phyloP scores from a whole-genome alignment of 2,888 invertebrate species.

The Lamproptera curius region DNA sequence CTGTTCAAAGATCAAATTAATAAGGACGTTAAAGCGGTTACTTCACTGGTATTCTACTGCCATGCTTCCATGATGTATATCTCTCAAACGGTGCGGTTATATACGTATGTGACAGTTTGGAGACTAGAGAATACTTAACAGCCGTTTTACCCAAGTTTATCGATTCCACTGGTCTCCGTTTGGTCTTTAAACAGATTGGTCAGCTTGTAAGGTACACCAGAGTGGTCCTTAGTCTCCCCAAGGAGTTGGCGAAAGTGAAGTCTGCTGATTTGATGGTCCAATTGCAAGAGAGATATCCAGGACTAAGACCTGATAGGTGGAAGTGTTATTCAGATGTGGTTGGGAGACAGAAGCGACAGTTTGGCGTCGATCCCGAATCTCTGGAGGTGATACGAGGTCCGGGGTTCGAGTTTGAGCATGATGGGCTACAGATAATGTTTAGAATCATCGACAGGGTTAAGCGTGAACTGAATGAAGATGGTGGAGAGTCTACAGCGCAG shows the following conservation, averaged over 20 bases:
- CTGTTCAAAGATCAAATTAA: constrained; percentile 63
- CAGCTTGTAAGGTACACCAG: constrained; percentile 59
- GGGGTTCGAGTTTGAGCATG: constrained; percentile 51
- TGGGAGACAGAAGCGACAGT: constrained; percentile 66
- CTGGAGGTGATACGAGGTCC: constrained; percentile 55
- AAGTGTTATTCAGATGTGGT: constrained; percentile 66
- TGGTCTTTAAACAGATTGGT: constrained; percentile 55
- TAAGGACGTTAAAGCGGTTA: constrained; percentile 61
- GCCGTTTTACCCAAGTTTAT: constrained; percentile 60
- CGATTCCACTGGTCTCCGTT: constrained; percentile 56
- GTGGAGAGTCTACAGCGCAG: constrained; percentile 16
- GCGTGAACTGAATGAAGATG: constrained; percentile 46
- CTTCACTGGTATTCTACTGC: constrained; percentile 57
- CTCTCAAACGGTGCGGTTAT: constrained; percentile 67
- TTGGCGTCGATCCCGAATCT: constrained; percentile 65
- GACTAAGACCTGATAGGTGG: constrained; percentile 62
- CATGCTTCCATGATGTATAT: constrained; percentile 65
- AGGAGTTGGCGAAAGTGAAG: constrained; percentile 55
- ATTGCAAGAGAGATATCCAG: constrained; percentile 47
- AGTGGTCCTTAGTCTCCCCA: constrained; percentile 55
- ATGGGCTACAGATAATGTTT: constrained; percentile 50
- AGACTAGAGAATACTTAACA: constrained; percentile 61
- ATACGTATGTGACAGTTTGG: constrained; percentile 66
- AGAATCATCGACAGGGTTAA: constrained; percentile 64
- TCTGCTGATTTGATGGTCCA: constrained; percentile 50